Evolutionary conservation across 2,113 vertebrate species (phyloP).

Genomic region (Scortum barcoo): DNA sequence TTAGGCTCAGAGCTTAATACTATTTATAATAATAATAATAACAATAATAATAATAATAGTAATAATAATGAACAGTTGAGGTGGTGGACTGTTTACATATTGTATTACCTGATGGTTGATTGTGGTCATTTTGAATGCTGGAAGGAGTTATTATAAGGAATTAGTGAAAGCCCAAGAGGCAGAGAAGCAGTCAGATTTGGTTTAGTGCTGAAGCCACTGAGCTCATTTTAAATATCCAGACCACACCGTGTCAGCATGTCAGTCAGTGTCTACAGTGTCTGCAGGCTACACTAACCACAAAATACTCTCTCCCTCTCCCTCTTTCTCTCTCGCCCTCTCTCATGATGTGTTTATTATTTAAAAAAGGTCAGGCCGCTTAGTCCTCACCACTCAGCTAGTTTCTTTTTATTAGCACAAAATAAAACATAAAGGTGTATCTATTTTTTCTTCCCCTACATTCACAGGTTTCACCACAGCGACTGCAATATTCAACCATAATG

Average conservation of each 20-base stretch:
- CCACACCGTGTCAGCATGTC: conserved; percentile 7
- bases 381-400: not conserved
- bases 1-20: not conserved
- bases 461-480: not conserved
- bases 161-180: conserved; percentile 20
- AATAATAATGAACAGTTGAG: conserved; percentile 12
- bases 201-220: conserved; percentile 25
- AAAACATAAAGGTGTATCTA: not conserved
- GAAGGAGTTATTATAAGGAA: not conserved
- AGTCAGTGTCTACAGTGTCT: conserved; percentile 26
- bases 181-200: not conserved
- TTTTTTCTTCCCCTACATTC: not conserved
- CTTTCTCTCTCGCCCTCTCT: not conserved
- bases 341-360: not conserved
- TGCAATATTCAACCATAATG: not conserved
- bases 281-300: conserved; percentile 1
- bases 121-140: conserved; percentile 42
- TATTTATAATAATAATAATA: too few species aligned
- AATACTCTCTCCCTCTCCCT: not conserved
- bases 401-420: not conserved
- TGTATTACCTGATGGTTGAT: conserved; percentile 29
- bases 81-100: conserved; percentile 25
- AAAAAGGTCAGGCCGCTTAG: not conserved
- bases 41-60: too few species aligned
- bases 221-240: conserved; percentile 3